Percentiles rank a stretch among this genome's conserved stretches.
Evolutionary conservation across 2,888 invertebrate genomes (phyloP).

Genomic region (Acheta domesticus): DNA sequence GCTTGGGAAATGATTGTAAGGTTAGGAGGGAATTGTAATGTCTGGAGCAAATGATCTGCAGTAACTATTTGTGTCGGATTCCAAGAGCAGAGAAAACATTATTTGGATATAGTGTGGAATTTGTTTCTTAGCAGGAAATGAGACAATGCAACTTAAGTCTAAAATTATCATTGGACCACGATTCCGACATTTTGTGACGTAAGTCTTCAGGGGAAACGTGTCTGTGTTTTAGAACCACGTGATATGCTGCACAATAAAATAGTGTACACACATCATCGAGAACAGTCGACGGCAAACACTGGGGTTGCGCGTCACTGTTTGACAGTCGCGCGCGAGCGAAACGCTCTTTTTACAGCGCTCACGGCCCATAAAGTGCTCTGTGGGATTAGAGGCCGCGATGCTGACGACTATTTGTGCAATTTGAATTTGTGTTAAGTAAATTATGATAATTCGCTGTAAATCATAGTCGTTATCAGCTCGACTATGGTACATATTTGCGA

Average conservation of each 20-base stretch:
- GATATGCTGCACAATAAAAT: too few relatives aligned
- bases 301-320: background rate
- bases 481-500: background rate
- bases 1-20: background rate
- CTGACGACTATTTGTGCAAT: background rate
- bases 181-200: too few relatives aligned
- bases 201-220: too few relatives aligned
- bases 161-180: too few relatives aligned
- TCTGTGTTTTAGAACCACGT: too few relatives aligned
- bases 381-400: background rate
- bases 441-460: background rate
- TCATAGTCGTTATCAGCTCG: background rate
- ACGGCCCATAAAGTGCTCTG: background rate
- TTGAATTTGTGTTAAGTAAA: constrained; percentile 9
- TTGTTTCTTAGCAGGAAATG: too few relatives aligned
- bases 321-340: background rate
- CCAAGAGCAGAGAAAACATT: too few relatives aligned
- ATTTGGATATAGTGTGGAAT: too few relatives aligned
- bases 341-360: background rate
- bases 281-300: background rate
- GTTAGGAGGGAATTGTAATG: background rate
- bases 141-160: too few relatives aligned
- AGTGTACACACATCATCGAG: too few relatives aligned
- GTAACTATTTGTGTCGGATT: too few relatives aligned
- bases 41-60: too few relatives aligned